These are phyloP conservation scores for Recurvirostra avosetta DNA, from an alignment of 2,113 vertebrate species.

Conservation along the genomic window DNA sequence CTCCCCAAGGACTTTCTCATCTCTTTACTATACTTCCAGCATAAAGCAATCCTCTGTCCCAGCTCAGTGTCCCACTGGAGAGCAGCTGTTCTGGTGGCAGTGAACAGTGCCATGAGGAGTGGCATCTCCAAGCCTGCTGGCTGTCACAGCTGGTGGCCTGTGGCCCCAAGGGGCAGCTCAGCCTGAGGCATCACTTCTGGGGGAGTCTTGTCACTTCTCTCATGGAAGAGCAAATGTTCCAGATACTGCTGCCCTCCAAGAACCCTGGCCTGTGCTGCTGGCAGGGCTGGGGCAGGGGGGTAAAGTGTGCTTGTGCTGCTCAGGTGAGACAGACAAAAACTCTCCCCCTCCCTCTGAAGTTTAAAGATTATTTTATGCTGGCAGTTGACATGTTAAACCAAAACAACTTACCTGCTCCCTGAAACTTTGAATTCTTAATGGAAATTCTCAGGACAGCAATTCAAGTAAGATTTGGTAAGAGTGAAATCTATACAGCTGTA, in stretches of 20 bases:
- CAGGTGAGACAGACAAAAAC: not conserved
- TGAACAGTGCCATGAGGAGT: not conserved
- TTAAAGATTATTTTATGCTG: not conserved
- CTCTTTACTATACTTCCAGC: not conserved
- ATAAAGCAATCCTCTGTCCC: not conserved
- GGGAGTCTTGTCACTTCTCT: too few species aligned
- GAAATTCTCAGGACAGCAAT: constrained; percentile 50
- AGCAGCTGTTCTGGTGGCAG: not conserved
- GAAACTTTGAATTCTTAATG: not conserved
- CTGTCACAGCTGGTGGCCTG: not conserved
- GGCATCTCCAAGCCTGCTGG: not conserved
- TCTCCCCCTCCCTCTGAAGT: not conserved
- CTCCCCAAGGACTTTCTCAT: not conserved
- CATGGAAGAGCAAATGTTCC: not conserved
- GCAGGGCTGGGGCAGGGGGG: not conserved
- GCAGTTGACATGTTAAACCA: not conserved
- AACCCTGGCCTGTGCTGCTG: not conserved
- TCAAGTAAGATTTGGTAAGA: not conserved
- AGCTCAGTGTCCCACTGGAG: not conserved
- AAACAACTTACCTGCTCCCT: not conserved
- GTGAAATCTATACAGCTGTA: not conserved
- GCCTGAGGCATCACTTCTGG: too few species aligned
- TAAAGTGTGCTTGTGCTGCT: not conserved
- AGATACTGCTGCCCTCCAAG: not conserved
- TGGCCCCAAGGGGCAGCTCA: not conserved